Base-by-base conservation (phyloP, 2,888 invertebrate species). In the Rhabditoides inermis region DNA sequence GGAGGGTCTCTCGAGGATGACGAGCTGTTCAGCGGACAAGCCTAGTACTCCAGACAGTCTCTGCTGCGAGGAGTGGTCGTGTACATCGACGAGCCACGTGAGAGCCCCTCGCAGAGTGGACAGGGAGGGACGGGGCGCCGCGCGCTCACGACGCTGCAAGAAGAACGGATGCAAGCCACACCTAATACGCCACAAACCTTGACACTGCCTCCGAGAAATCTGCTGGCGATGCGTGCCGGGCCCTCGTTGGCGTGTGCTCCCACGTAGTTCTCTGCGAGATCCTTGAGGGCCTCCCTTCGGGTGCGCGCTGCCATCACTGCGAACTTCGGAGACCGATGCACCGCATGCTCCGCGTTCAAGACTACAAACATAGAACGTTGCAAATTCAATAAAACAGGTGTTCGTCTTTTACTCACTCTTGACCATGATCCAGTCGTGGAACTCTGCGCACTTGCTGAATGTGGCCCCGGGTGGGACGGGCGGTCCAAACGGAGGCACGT, bases 401-500 rank as follows among this genome's bases (percentile, higher is more conserved):
- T 30, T n/a, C 15, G 5, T 3, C 37, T 23, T 20, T 2, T 48
- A 50, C 70, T 63, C 72, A 83, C 83, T 80, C 85, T 94, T 94
- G 52, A 91, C 88, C 72, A 92, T 81, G 45, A 94, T 82, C 78
- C 92, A 88, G 77, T 94, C 90, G n/a, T 88, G 86, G 78, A 94
- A 92, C n/a, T 85, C 84, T 79, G 88, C 87, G 51, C 88, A 87
- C 78, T 90, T 90, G 12, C 86, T 84, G 78, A 90, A 92, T 28
- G 86, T 84, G 4, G 88, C 88, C 51, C 86, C 86, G 65, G 86
- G 85, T 67, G 88, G 87, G 64, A 94, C 86, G 0, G 90, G 88
- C n/a, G 94, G 94, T 37, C 94, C 94, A 79, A 94, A 94, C 58
- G 89, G 84, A 63, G 91, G 89, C 60, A 94, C 91, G 80, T 91